These are phyloP conservation scores for Sciaenops ocellatus DNA, from an alignment of 2,797 vertebrate species.

Conservation along the genomic window DNA sequence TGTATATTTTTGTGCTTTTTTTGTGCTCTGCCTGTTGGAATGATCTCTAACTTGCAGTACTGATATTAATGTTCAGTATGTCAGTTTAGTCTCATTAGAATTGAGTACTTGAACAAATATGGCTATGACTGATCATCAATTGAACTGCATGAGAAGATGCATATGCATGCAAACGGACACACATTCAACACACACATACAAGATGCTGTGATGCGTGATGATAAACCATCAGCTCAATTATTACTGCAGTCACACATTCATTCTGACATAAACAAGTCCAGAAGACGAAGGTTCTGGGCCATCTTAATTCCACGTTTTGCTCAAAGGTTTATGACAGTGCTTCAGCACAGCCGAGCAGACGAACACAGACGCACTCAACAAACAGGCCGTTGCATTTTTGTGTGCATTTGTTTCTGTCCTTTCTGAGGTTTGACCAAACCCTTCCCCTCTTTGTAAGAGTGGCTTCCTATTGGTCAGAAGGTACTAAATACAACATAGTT, in stretches of 20 bases:
- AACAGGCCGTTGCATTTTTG: constrained; percentile 40
- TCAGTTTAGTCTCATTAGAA: constrained; percentile 10
- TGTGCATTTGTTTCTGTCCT: constrained; percentile 65
- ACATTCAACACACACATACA: constrained; percentile 1
- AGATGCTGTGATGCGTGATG: constrained; percentile 2
- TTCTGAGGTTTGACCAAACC: constrained; percentile 52
- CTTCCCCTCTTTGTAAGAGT: constrained; percentile 54
- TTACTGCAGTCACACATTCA: constrained; percentile 13
- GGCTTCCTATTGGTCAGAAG: constrained; percentile 67
- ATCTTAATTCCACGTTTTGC: neutral
- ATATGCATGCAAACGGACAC: constrained; percentile 38
- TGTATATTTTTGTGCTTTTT: constrained; percentile 41
- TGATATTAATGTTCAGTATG: constrained; percentile 24
- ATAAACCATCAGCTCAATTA: constrained; percentile 1
- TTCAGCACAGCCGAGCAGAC: neutral
- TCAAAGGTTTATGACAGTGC: neutral
- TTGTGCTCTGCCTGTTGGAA: constrained; percentile 34
- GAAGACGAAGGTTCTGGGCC: neutral
- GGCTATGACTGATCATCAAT: neutral
- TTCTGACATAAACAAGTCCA: neutral
- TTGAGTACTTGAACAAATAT: neutral
- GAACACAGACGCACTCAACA: constrained; percentile 4
- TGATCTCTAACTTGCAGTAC: constrained; percentile 12
- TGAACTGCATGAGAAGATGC: constrained; percentile 42
- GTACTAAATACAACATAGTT: constrained; percentile 64